Percentiles rank a stretch among this genome's conserved stretches.
Evolutionary conservation across 2,113 vertebrate genomes (phyloP).

Genomic region (Muntiacus reevesi): DNA sequence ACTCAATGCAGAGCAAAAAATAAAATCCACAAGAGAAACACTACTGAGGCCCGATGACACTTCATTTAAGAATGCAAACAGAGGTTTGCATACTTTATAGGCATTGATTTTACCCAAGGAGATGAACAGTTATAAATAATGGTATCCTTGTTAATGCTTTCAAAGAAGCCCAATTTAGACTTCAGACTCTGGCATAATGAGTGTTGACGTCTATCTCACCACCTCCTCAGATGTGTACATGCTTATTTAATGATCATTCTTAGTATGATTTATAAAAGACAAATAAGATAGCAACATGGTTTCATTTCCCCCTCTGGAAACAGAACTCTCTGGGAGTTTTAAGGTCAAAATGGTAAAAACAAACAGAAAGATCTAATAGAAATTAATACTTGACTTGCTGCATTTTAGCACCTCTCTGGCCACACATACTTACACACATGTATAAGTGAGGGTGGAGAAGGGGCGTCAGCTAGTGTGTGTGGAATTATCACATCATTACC

Average conservation of each 20-base stretch:
- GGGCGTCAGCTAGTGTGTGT: neutral
- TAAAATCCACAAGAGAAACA: neutral
- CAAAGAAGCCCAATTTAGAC: neutral
- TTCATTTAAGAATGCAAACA: neutral
- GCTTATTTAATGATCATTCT: slow-evolving; percentile 40
- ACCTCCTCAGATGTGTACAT: neutral
- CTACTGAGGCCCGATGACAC: neutral
- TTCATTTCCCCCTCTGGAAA: neutral
- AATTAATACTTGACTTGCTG: neutral
- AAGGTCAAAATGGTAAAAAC: neutral
- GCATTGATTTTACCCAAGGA: neutral
- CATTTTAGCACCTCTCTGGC: neutral
- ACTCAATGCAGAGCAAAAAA: neutral
- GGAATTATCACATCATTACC: neutral
- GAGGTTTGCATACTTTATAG: neutral
- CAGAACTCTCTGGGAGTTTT: neutral
- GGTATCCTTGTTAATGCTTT: neutral
- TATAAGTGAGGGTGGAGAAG: neutral
- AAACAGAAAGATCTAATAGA: neutral
- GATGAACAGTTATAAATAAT: slow-evolving; percentile 53
- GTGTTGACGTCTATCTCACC: neutral
- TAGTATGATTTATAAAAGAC: neutral
- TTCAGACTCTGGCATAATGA: neutral
- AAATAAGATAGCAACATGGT: neutral
- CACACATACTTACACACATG: neutral